Evolutionary conservation across 2,888 invertebrate genomes (phyloP), one percentile per base, ranked within the genome.

Genomic region (Rhamphomyia laevipes): DNA sequence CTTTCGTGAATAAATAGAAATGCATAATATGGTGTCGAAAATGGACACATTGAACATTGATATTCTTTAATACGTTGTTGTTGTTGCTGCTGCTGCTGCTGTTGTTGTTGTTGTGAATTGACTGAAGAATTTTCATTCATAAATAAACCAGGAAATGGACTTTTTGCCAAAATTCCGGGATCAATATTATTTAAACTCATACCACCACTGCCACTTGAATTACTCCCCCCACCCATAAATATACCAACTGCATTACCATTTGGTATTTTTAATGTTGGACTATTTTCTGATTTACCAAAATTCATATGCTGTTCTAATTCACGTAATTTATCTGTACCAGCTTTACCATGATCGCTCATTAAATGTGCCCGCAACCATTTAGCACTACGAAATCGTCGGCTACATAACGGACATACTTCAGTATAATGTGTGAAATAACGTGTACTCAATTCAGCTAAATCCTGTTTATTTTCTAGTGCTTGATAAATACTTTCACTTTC

Each of bases 1-100:
- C 89, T 81, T 68, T 94, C 93, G 72, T 94, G 94, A 46, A 92
- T 86, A 68, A 90, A 91, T 58, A 94, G 75, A 62, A 93, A 88
- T 48, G 92, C 91, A 60, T 92, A 77, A 64, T 91, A 85, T 55
- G 88, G 84, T 35, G 93, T 92, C 41, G 87, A 83, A 67, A 92
- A 94, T 48, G 86, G 83, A 67, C 94, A 94, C 65, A 86, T 82
- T 41, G 89, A 86, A 72, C 94, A 94, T 56, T 87, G 85, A 71
- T 92, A 93, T 53, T 82, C 83, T 69, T 90, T 86, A 56, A 80
- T 64, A 13, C 64, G 63, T 1, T 63, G 59, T 13, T 59, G 52
- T 31, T 60, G 58, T 0, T 59, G 56, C 35, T 63, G 59, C 50
- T 60, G 63, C 45, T 66, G 17, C 33, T 63, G 59, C 51, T 60